phyloP scores from a whole-genome alignment of 2,888 invertebrate genomes.

The Phengaris arion region DNA sequence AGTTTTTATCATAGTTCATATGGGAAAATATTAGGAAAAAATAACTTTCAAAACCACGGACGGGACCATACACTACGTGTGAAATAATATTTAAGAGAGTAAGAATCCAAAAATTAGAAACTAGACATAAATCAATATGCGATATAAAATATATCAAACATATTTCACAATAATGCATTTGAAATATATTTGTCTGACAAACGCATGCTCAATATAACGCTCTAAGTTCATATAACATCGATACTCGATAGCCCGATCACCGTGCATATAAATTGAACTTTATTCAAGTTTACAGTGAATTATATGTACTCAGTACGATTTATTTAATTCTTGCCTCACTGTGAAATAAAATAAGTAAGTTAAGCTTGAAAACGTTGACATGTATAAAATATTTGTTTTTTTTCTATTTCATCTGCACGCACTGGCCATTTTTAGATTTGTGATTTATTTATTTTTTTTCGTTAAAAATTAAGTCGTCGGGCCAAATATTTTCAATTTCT shows the following conservation, averaged over 20 bases:
- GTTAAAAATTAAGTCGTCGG: too few relatives aligned
- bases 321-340: neutral
- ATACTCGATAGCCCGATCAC: conserved; percentile 5
- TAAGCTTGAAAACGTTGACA: too few relatives aligned
- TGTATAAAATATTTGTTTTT: too few relatives aligned
- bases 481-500: too few relatives aligned
- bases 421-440: too few relatives aligned
- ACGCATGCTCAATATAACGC: conserved; percentile 15
- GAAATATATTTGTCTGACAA: conserved; percentile 19
- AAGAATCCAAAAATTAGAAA: neutral
- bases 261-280: conserved; percentile 26
- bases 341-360: neutral
- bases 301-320: neutral
- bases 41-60: neutral
- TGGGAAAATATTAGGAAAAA: too few relatives aligned
- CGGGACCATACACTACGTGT: neutral
- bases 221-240: conserved; percentile 22
- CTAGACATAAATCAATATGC: neutral
- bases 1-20: neutral
- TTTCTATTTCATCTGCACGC: too few relatives aligned
- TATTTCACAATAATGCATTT: conserved; percentile 3
- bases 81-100: neutral
- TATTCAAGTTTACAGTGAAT: conserved; percentile 16
- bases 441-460: too few relatives aligned
- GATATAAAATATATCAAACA: too few relatives aligned